A percentile compares a stretch with the other conserved stretches of the same genome.
Evolutionary conservation across 2,113 vertebrate genomes (phyloP).

Genomic region (Mionectes macconnelli): DNA sequence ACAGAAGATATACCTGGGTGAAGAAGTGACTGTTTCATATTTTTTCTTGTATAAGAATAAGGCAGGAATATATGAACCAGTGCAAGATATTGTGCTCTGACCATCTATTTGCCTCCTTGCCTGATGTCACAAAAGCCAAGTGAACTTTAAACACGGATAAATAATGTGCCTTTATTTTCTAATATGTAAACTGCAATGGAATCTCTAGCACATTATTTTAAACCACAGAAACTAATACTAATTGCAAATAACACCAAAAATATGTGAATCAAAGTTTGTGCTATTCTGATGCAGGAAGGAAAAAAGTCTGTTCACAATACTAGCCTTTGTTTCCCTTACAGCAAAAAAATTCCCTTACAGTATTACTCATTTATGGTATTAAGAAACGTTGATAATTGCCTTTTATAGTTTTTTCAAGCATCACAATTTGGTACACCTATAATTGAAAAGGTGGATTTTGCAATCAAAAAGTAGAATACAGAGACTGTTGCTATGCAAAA

Average conservation of each 20-base stretch:
- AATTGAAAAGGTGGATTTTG: slow-evolving; percentile 83
- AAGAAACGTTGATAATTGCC: slow-evolving; percentile 83
- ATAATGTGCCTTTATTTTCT: slow-evolving; percentile 37
- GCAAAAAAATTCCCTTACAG: too few relatives aligned
- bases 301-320: slow-evolving; percentile 66
- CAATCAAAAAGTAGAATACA: slow-evolving; percentile 79
- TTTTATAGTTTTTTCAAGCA: slow-evolving; percentile 79
- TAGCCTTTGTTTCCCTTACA: slow-evolving; percentile 68
- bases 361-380: slow-evolving; percentile 79
- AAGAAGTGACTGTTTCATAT: not conserved
- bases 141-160: not conserved
- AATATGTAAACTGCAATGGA: slow-evolving; percentile 27
- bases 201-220: slow-evolving; percentile 46
- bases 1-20: not conserved
- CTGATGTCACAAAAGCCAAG: not conserved
- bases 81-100: not conserved
- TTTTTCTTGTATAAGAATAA: not conserved
- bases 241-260: slow-evolving; percentile 57
- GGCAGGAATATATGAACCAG: not conserved
- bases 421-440: slow-evolving; percentile 80
- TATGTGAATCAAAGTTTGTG: slow-evolving; percentile 61
- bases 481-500: slow-evolving; percentile 78
- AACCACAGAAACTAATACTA: slow-evolving; percentile 56
- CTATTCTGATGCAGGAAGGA: slow-evolving; percentile 53
- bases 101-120: not conserved